Conservation (phyloP, 2,888 invertebrate species). For the Myopa tessellatipennis region DNA sequence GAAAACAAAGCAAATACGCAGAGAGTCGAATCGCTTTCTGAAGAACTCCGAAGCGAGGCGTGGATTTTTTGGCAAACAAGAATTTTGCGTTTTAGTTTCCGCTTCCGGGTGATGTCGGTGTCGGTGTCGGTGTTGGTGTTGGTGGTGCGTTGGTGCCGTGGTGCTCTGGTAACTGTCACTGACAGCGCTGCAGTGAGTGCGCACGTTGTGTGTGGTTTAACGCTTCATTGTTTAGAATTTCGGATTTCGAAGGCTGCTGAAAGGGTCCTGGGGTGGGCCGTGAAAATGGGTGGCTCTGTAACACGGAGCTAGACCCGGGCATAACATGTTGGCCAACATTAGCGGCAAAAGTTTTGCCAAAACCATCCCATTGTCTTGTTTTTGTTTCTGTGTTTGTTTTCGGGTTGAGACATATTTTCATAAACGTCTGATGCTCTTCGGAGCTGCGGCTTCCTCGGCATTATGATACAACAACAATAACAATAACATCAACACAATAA, state of each 20-base stretch:
- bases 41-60: background rate
- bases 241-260: background rate
- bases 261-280: background rate
- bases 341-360: conserved; percentile 21
- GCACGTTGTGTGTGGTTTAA: conserved; percentile 20
- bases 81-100: conserved; percentile 25
- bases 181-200: background rate
- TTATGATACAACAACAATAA: conserved; percentile 10
- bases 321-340: conserved; percentile 10
- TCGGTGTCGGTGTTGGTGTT: background rate
- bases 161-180: background rate
- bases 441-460: background rate
- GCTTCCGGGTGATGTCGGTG: background rate
- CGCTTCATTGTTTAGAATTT: conserved; percentile 20
- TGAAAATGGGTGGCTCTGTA: background rate
- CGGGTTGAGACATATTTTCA: conserved; percentile 3
- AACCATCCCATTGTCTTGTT: background rate
- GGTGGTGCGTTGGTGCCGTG: background rate
- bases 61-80: conserved; percentile 19
- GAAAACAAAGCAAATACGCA: background rate
- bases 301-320: background rate
- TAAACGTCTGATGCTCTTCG: background rate
- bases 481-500: conserved; percentile 8
- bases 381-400: background rate
- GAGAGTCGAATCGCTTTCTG: background rate